Base-by-base conservation (phyloP, 2,113 vertebrate genomes). In the Thryonomys swinderianus region DNA sequence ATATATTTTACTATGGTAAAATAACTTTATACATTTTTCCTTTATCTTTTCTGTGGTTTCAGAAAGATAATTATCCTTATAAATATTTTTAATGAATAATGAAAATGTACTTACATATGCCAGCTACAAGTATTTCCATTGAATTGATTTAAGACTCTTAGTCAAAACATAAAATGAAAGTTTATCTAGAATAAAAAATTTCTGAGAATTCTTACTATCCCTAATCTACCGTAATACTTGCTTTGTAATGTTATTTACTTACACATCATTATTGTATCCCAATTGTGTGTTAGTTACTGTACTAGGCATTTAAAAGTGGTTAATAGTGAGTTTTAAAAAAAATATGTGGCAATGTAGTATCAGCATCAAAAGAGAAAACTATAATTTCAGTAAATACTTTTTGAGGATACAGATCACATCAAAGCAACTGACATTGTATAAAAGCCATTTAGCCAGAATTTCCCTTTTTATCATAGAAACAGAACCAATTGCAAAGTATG, bases 401-500 rank as follows among this genome's bases (percentile, higher is more conserved):
- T 88, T 92, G 53, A 27, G 92, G 85, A 82, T 90, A 45, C 73
- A 92, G 79, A 57, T 89, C 13, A 13, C 17, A 67, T 89, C 94
- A 95, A 91, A 92, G 81, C 93, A 76, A 80, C 30, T 40, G 45
- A 81, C 32, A 48, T 51, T 74, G 45, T n/a, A 92, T 45, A 95
- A 92, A 95, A 51, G 7, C n/a, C 30, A 89, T 85, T 97, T 97
- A 69, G 57, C 12, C 69, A 90, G 84, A 96, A 90, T 86, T 88
- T 88, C 30, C 48, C 59, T 76, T 92, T 69, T 53, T 45, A 61
- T 89, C 80, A 73, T 7, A 84, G 59, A 85, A 37, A 76, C 92
- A 96, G 92, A 97, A 85, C 93, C 90, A 96, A 74, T 93, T 51
- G 27, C 34, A 96, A 97, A 96, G 82, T 84, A 85, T 83, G 55